Evolutionary conservation across 37 sponge, comb jelly and placozoan genomes (phyloP), one percentile per base, ranked within the genome.

Genomic region (Chondrosia reniformis): DNA sequence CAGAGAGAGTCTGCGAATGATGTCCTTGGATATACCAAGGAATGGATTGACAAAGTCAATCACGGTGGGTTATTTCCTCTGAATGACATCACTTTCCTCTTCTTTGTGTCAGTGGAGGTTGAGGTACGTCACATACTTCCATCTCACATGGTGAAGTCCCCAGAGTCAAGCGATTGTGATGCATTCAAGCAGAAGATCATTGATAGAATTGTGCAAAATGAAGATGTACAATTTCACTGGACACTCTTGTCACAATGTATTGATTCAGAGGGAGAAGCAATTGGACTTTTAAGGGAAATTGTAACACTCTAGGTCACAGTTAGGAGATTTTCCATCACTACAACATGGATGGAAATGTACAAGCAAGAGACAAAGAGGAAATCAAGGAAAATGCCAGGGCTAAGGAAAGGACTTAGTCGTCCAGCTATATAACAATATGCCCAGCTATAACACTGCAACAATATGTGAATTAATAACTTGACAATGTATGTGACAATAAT

Each of bases 201-300:
- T 15, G 55, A 67, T n/a, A 45, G 28, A 41, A 78, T 78, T 61
- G n/a, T 36, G 22, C 67, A 40, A 24, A 76, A 84, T 58, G 65
- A 57, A 22, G 74, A 77, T 44, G 85, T 84, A n/a, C 85, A 78
- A 32, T 84, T 78, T 64, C 39, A 78, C 32, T 84, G 85, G 85
- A 72, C 79, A 49, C 13, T 84, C 15, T 3, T 77, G 4, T 77
- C 79, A 58, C 58, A 43, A 32, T 55, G 17, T 49, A 42, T 84
- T 39, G 79, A 78, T 0, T 34, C 33, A 28, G 75, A 77, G 33
- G 54, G 57, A 22, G 7, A 39, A 77, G 38, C 74, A 40, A 41
- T 41, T n/a, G 63, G 45, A 65, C 77, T 84, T 15, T 52, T 84
- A 39, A 22, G 1, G 0, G 72, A 78, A 39, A 36, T 84, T 12